Evolutionary conservation across 2,113 vertebrate species (phyloP).

Genomic region (Hemicordylus capensis): DNA sequence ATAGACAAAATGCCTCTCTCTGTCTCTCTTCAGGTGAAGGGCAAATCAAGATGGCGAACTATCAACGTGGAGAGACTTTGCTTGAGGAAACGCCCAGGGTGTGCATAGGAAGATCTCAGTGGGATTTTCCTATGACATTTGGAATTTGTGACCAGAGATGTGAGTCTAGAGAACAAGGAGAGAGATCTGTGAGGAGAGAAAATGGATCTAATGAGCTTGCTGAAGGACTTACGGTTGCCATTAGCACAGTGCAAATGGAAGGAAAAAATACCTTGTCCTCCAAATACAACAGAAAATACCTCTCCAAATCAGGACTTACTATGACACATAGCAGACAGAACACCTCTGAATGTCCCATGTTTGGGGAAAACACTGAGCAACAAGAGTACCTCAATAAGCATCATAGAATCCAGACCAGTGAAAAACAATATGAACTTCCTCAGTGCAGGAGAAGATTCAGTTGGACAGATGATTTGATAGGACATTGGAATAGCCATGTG

Average conservation of each 20-base stretch:
- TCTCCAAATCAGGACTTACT: not conserved
- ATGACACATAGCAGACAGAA: not conserved
- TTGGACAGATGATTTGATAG: not conserved
- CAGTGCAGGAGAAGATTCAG: not conserved
- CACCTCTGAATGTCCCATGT: not conserved
- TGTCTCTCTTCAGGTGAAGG: conserved; percentile 16
- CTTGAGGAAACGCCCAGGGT: not conserved
- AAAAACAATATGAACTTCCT: not conserved
- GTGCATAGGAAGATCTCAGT: not conserved
- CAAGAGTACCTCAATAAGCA: not conserved
- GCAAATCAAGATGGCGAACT: conserved; percentile 11
- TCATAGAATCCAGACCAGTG: not conserved
- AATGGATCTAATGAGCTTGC: not conserved
- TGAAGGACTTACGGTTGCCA: not conserved
- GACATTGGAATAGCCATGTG: not conserved
- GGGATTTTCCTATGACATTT: not conserved
- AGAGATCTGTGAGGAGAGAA: not conserved
- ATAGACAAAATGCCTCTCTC: not conserved
- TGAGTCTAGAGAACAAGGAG: not conserved
- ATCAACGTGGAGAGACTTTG: not conserved
- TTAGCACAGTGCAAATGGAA: not conserved
- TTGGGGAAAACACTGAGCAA: not conserved
- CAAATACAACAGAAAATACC: not conserved
- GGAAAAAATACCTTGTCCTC: not conserved
- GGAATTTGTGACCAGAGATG: not conserved